These are phyloP conservation scores for Teleogryllus occipitalis DNA, from an alignment of 1,140 invertebrate species.

Conservation along the genomic window DNA sequence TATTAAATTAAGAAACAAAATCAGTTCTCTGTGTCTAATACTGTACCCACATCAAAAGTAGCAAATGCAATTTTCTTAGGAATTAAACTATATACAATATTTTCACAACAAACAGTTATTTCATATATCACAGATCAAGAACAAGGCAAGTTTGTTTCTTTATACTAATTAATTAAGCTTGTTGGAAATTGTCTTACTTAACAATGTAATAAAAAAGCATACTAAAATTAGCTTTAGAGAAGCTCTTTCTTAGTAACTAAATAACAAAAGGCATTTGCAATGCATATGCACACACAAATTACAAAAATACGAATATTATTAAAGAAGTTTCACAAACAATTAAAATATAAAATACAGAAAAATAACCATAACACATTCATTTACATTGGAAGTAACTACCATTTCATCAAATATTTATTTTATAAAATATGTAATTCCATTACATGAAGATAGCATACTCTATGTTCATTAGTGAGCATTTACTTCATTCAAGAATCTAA, in stretches of 20 bases:
- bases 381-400: background rate
- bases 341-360: background rate
- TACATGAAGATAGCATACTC: background rate
- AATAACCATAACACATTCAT: background rate
- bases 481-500: background rate
- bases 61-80: conserved; percentile 1
- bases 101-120: background rate
- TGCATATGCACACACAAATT: background rate
- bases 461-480: background rate
- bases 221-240: background rate
- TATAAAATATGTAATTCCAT: background rate
- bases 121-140: background rate
- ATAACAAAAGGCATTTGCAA: background rate
- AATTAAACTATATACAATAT: background rate
- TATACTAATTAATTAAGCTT: background rate
- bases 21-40: background rate
- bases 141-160: background rate
- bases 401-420: background rate
- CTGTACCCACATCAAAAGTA: background rate
- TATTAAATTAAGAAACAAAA: too few relatives aligned
- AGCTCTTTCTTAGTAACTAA: background rate
- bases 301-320: background rate
- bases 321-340: background rate
- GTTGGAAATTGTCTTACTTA: background rate
- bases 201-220: background rate